Conservation (phyloP, 2,888 invertebrate species). For the Pardosa pseudoannulata region DNA sequence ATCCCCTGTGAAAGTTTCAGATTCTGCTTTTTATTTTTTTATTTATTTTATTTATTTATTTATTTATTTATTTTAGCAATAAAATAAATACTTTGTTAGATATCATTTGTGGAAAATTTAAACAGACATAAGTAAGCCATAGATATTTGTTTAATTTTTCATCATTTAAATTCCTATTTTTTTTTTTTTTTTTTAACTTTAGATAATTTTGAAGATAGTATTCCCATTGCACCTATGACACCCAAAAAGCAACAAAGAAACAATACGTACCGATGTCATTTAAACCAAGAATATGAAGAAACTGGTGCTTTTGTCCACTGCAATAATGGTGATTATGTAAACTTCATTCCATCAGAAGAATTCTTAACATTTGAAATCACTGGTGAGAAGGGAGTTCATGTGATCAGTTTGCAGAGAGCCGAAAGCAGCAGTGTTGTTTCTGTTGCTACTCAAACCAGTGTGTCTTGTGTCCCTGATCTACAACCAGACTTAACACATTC, state of each 20-base stretch:
- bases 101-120: neutral
- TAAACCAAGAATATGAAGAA: conserved; percentile 60
- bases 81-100: neutral
- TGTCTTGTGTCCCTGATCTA: conserved; percentile 69
- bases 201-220: conserved; percentile 56
- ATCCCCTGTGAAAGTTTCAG: no score
- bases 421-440: conserved; percentile 68
- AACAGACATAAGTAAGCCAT: neutral
- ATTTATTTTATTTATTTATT: no score
- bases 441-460: conserved; percentile 73
- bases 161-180: conserved; percentile 79
- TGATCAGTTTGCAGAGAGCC: conserved; percentile 55
- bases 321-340: conserved; percentile 65
- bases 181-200: conserved; percentile 24
- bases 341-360: conserved; percentile 73
- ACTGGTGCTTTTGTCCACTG: conserved; percentile 21
- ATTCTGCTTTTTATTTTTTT: no score
- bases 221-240: conserved; percentile 78
- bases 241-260: conserved; percentile 74
- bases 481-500: conserved; percentile 31
- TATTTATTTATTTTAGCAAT: no score
- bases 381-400: conserved; percentile 66
- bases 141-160: conserved; percentile 7
- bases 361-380: conserved; percentile 74
- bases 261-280: conserved; percentile 48